Evolutionary conservation across 1,140 invertebrate species (phyloP).

Genomic region (Drosophila pseudoananassae): DNA sequence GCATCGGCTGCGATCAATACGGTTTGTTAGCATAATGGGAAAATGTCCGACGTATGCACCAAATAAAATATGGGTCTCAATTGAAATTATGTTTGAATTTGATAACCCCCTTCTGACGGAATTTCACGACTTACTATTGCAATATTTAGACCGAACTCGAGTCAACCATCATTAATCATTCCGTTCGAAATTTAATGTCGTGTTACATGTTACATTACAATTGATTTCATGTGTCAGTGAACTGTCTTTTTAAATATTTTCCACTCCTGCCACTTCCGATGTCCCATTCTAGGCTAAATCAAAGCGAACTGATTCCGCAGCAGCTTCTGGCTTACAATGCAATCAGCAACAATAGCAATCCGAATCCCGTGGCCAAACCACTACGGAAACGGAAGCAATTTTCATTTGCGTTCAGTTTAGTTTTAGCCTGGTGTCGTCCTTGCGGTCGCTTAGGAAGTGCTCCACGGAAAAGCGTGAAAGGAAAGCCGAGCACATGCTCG

Average conservation of each 20-base stretch:
- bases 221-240: neutral
- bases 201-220: no score
- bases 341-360: constrained; percentile 74
- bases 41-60: neutral
- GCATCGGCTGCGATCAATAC: constrained; percentile 18
- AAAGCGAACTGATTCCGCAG: constrained; percentile 20
- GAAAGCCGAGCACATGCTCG: constrained; percentile 50
- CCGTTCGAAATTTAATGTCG: no score
- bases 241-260: constrained; percentile 16
- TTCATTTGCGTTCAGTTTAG: constrained; percentile 78
- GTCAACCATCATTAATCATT: no score
- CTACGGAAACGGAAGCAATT: constrained; percentile 79
- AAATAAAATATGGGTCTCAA: neutral
- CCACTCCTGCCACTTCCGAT: neutral
- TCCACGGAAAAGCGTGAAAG: constrained; percentile 7
- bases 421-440: constrained; percentile 58
- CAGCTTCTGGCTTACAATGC: constrained; percentile 41
- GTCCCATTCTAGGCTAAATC: constrained; percentile 35
- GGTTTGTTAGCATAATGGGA: constrained; percentile 18
- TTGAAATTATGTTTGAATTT: neutral
- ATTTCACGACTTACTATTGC: no score
- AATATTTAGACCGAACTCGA: no score
- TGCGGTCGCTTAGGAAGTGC: constrained; percentile 51
- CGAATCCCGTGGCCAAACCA: constrained; percentile 37
- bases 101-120: no score